phyloP scores from a whole-genome alignment of 2,888 invertebrate genomes.

The Aspidiotus rigidus region DNA sequence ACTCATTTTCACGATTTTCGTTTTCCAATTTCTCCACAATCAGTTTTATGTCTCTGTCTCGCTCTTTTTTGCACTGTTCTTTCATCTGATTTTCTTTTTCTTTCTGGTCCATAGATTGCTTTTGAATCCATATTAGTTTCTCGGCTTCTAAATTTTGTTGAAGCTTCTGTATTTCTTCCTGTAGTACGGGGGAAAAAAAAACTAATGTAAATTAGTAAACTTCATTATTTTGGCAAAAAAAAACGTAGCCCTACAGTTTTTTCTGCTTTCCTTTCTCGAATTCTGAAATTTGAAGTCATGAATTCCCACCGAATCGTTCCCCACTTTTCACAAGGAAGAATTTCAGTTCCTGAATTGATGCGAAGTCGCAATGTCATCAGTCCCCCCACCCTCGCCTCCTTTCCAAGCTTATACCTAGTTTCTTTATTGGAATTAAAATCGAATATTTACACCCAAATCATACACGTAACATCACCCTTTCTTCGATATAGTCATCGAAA shows the following conservation, averaged over 20 bases:
- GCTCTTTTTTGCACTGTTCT: constrained; percentile 60
- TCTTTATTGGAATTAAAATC: no score
- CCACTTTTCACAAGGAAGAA: no score
- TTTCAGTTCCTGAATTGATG: no score
- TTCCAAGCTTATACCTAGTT: no score
- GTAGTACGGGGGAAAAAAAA: constrained; percentile 32
- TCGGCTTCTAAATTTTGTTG: constrained; percentile 54
- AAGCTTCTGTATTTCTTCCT: constrained; percentile 49
- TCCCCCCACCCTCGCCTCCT: no score
- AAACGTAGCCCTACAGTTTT: not conserved
- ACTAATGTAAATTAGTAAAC: not conserved
- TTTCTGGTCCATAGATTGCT: constrained; percentile 52
- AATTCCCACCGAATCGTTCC: no score
- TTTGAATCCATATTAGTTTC: constrained; percentile 56
- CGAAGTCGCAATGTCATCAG: no score
- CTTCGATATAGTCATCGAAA: no score
- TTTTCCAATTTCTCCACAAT: constrained; percentile 60
- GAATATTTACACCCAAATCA: no score
- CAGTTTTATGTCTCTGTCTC: constrained; percentile 69
- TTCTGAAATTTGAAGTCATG: no score
- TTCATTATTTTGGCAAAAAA: not conserved
- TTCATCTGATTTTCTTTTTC: constrained; percentile 60
- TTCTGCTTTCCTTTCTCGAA: no score
- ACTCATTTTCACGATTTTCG: constrained; percentile 57
- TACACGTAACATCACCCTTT: no score